Percentiles rank a stretch among this genome's conserved stretches.
Conservation (phyloP, 1,140 invertebrate species). For the Eubasilissa regina region DNA sequence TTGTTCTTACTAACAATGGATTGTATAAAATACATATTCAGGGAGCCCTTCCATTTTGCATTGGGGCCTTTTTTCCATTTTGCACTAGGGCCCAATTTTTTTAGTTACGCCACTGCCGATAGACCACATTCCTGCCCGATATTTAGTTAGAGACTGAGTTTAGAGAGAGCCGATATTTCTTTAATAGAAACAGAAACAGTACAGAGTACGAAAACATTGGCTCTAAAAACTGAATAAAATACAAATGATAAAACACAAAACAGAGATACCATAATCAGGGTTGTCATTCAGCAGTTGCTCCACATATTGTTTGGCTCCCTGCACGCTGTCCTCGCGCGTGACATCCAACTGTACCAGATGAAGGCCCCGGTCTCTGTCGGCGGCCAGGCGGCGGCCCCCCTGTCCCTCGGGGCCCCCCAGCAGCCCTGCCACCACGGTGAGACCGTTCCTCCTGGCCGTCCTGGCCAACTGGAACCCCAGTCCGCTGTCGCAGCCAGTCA, state of each 20-base stretch:
- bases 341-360: constrained; percentile 78
- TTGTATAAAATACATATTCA: too few relatives aligned
- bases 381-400: constrained; percentile 45
- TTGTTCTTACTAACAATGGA: too few relatives aligned
- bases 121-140: too few relatives aligned
- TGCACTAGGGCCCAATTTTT: too few relatives aligned
- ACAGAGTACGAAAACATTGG: too few relatives aligned
- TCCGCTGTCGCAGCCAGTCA: constrained; percentile 89
- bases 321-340: constrained; percentile 75
- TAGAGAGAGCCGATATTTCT: too few relatives aligned
- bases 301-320: constrained; percentile 68
- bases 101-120: too few relatives aligned
- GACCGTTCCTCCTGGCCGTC: constrained; percentile 74
- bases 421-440: constrained; percentile 81
- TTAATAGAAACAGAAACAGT: too few relatives aligned
- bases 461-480: constrained; percentile 83
- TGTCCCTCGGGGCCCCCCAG: constrained; percentile 71
- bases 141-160: too few relatives aligned
- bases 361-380: constrained; percentile 13
- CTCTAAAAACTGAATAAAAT: background rate
- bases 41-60: too few relatives aligned
- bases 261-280: constrained; percentile 69
- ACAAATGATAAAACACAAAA: background rate
- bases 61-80: too few relatives aligned
- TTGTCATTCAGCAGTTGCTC: constrained; percentile 65